phyloP scores from a whole-genome alignment of 2,797 vertebrate species.

The Phalanger gymnotis region DNA sequence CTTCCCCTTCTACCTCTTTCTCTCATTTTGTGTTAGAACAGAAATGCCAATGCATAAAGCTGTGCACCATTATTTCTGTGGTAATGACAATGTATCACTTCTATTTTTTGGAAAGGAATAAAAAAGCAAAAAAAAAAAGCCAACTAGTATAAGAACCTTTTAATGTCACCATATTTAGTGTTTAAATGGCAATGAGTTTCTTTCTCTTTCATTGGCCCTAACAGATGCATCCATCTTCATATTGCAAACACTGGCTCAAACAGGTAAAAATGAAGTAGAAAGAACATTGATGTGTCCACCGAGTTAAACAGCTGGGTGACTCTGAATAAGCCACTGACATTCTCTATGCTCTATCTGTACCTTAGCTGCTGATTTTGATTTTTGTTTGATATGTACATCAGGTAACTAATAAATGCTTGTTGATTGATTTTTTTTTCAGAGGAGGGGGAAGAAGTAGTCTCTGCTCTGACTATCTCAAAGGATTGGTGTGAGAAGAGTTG shows the following conservation, averaged over 20 bases:
- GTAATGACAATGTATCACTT: conserved; percentile 73
- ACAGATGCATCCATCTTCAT: not conserved
- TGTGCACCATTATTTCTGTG: conserved; percentile 67
- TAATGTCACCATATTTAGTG: not conserved
- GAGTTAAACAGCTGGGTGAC: not conserved
- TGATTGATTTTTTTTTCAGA: not conserved
- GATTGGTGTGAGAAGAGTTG: not conserved
- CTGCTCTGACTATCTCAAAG: not conserved
- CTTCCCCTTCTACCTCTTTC: conserved; percentile 38
- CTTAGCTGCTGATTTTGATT: not conserved
- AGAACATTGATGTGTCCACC: not conserved
- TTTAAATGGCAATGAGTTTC: not conserved
- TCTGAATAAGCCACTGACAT: not conserved
- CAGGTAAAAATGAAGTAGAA: accelerated
- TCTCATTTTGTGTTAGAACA: conserved; percentile 59
- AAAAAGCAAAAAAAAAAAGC: conserved; percentile 2
- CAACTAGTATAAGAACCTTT: not conserved
- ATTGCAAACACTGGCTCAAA: not conserved
- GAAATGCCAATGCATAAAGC: conserved; percentile 56
- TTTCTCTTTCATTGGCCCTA: not conserved
- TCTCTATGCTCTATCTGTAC: not conserved
- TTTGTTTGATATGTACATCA: not conserved
- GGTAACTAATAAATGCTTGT: not conserved
- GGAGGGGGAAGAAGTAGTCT: not conserved
- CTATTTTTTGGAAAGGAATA: conserved; percentile 60